A percentile compares a stretch with the other conserved stretches of the same genome.
phyloP scores from a whole-genome alignment of 30 jellyfish, hydroid and myxozoan genomes.

The Catostylus mosaicus region DNA sequence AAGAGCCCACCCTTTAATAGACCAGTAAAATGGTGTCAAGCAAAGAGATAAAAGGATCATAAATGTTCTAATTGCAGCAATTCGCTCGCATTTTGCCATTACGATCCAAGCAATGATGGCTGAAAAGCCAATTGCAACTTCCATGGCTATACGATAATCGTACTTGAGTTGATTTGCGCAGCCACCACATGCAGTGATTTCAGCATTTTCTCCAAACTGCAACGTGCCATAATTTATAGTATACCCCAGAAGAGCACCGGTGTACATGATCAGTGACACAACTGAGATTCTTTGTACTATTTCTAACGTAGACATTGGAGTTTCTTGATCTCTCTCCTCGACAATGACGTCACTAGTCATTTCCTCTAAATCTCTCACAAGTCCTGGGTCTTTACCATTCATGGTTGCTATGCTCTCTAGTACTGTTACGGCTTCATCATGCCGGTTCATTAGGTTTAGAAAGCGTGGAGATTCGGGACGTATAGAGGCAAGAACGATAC shows the following conservation, averaged over 20 bases:
- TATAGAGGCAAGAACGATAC: neutral
- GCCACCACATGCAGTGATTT: neutral
- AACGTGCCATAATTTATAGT: neutral
- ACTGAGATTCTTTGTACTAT: neutral
- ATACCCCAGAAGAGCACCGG: neutral
- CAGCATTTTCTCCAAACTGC: conserved; percentile 24
- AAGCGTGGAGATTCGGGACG: conserved; percentile 16
- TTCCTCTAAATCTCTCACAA: neutral
- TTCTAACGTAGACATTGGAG: neutral
- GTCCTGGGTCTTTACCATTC: neutral
- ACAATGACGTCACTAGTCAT: neutral
- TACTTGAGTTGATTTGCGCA: neutral
- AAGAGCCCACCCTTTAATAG: too few species aligned
- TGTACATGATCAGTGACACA: neutral
- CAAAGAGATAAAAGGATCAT: neutral
- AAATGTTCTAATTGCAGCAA: neutral
- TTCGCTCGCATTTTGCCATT: neutral
- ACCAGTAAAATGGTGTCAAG: too few species aligned
- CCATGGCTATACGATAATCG: conserved; percentile 4
- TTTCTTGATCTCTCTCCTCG: neutral
- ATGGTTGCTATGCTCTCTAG: neutral
- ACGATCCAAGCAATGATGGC: neutral
- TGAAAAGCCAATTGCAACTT: neutral
- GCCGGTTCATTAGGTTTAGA: neutral
- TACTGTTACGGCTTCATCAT: neutral